Evolutionary conservation across 1,140 invertebrate species (phyloP), one percentile per base, ranked within the genome.

Genomic region (Drosophila willistoni): DNA sequence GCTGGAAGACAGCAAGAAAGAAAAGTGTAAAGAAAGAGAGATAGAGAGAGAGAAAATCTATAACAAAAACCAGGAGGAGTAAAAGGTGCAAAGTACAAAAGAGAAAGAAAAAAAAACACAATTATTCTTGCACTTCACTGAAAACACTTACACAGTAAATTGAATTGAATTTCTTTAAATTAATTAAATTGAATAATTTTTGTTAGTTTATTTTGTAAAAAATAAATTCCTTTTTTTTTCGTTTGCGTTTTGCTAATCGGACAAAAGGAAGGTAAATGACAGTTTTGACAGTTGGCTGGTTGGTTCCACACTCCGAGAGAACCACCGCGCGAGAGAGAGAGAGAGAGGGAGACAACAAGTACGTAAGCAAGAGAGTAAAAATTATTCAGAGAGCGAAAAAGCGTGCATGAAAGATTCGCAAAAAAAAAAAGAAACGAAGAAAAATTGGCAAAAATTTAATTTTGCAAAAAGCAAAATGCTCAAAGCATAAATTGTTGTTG

Each of bases 341-440:
- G 63, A 77, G 72, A 70, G 77, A 77, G 72, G 68, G 77, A 36
- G 62, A 39, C 57, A 64, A 29, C 66, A 63, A 76, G 65, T 34
- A 34, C 63, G 74, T 73, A 65, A 57, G 44, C 44, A 63, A 36
- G 33, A 63, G 68, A 67, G 55, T 63, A 67, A 63, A 34, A 57
- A 44, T 29, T 29, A 77, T 86, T 86, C 75, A 87, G 68, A 82
- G 79, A 87, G 82, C 82, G 82, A 87, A 87, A 63, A 70, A 76
- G 75, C 79, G 82, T 82, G 79, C 79, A 86, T 73, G 59, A 77
- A 81, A 86, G 75, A 87, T 86, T 86, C 81, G 83, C 79, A 68
- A 84, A 83, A 78, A 76, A 68, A 61, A 54, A 36, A 36, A 36
- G 29, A 29, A 29, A 29, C 29, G 29, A 51, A 61, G 60, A 62